These are phyloP conservation scores for Sus scrofa DNA, from an alignment of 2,113 vertebrate species.

Conservation along the genomic window DNA sequence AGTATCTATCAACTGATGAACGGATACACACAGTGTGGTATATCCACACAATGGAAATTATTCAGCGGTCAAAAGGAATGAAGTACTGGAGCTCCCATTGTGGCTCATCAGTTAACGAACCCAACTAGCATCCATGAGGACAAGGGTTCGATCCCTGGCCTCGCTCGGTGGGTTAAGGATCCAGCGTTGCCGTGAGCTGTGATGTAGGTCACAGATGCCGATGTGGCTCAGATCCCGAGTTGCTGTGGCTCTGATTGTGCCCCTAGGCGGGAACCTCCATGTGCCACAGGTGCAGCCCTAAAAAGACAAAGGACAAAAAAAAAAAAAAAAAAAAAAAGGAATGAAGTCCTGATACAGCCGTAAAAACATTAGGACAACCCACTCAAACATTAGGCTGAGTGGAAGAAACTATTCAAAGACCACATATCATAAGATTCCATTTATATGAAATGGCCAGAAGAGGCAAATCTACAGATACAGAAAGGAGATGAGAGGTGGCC, in stretches of 20 bases:
- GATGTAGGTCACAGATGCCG: too few relatives aligned
- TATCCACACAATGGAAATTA: not conserved
- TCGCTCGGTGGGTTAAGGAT: too few relatives aligned
- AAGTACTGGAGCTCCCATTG: not conserved
- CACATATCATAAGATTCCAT: not conserved
- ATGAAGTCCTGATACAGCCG: not conserved
- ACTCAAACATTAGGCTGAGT: not conserved
- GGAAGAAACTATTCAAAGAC: not conserved
- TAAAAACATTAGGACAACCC: not conserved
- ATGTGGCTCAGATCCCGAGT: too few relatives aligned
- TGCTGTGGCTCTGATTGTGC: too few relatives aligned
- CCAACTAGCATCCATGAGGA: too few relatives aligned
- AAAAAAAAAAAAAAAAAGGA: not conserved
- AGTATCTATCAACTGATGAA: not conserved
- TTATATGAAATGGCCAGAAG: not conserved
- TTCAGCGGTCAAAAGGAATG: not conserved
- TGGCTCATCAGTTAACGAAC: too few relatives aligned
- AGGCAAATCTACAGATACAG: not conserved
- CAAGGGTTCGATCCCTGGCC: too few relatives aligned
- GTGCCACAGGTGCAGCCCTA: too few relatives aligned
- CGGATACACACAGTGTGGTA: not conserved
- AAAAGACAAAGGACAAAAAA: too few relatives aligned
- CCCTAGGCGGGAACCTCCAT: too few relatives aligned
- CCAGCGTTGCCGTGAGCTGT: too few relatives aligned
- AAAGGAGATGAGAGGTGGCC: not conserved